Conservation (phyloP, 2,113 vertebrate genomes). For the Butastur rufipennis region DNA sequence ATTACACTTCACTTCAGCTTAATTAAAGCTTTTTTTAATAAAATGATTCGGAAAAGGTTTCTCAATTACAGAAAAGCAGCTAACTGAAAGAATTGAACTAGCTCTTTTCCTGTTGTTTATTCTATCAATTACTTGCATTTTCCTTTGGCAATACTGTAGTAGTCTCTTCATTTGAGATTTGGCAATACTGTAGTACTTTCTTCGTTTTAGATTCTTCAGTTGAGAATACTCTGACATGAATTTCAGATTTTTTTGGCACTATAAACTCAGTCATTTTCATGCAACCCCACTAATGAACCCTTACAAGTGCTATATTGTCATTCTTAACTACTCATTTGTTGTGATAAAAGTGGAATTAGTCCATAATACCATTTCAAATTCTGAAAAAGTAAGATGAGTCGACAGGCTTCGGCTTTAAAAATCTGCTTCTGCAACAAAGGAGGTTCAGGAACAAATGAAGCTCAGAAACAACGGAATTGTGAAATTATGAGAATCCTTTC, state of each 20-base stretch:
- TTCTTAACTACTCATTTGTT: background rate
- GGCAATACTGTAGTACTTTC: background rate
- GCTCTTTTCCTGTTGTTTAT: background rate
- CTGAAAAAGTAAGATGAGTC: background rate
- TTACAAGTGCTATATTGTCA: background rate
- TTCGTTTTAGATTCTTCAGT: background rate
- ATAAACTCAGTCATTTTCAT: background rate
- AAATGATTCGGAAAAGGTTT: background rate
- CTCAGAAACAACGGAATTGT: background rate
- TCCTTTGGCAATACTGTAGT: background rate
- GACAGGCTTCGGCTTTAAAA: background rate
- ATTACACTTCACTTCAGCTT: background rate
- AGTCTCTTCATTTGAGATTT: background rate
- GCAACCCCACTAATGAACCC: background rate
- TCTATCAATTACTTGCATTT: background rate
- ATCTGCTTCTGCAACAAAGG: background rate
- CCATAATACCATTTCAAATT: background rate
- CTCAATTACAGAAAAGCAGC: background rate
- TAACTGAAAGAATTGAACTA: background rate
- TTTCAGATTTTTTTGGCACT: background rate
- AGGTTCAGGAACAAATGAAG: background rate
- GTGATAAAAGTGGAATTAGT: background rate
- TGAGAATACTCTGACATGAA: background rate
- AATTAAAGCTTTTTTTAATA: background rate
- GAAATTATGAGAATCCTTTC: background rate